Base-by-base conservation (phyloP, 2,797 vertebrate genomes). In the Sebastes reedi region DNA sequence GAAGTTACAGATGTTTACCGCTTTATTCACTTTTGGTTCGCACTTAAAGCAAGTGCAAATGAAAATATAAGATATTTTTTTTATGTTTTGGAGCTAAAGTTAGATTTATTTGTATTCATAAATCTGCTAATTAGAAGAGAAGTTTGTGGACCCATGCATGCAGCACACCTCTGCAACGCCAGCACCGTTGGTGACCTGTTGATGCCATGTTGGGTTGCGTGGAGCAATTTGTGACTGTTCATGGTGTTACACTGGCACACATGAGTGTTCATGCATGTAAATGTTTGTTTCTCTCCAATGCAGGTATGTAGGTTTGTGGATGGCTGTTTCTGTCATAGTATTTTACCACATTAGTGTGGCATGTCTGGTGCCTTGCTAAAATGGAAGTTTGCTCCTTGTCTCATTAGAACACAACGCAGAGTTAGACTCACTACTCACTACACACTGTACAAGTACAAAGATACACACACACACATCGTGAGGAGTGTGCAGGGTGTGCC, bases 401-500 rank as follows among this genome's bases (percentile, higher is more conserved):
- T 22, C 52, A 39, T 73, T 52, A 59, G 22, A 39, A 58, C 20
- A 52, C 62, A 60, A 59, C 4, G 5, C 65, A 79, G 56, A 78
- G 20, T 54, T 20, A 24, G 30, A 22, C 56, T 55, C 8, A 39
- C 25, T 59, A 3, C 67, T 56, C 65, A 27, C 50, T 2, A n/a
- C 9, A 24, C 5, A 72, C 78, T 10, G 13, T 4, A 56, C 58
- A 5, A 50, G 18, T 50, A 50, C 18, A 50, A 50, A 20, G 46
- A 50, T 42, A 16, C 65, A 58, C 69, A 46, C 59, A 86, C 56
- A 61, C 59, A 86, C 56, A 61, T 7, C 61, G 72, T 34, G 55
- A 76, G 58, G 59, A 34, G 59, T 71, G 61, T 14, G 69, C 66
- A 58, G 25, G 36, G 67, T 70, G 70, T 70, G 83, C 87, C 82